A percentile compares a stretch with the other conserved stretches of the same genome.
Conservation (phyloP, 2,888 invertebrate genomes). For the Selenia dentaria region DNA sequence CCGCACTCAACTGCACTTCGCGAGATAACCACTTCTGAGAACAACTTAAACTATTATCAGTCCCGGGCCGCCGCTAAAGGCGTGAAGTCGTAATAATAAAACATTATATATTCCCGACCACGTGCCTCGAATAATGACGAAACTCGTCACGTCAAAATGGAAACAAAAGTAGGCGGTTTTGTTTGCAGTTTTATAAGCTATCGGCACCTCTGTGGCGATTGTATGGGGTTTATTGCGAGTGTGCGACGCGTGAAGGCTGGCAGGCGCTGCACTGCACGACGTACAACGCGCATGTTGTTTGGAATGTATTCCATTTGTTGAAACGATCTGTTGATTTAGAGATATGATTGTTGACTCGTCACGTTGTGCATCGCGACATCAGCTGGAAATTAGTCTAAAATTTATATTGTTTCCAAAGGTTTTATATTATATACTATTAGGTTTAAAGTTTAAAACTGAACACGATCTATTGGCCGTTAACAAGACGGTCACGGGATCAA, state of each 20-base stretch:
- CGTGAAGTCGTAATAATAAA: slow-evolving; percentile 81
- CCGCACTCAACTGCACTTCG: slow-evolving; percentile 27
- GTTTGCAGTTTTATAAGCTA: slow-evolving; percentile 65
- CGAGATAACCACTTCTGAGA: slow-evolving; percentile 75
- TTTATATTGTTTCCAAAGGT: no score
- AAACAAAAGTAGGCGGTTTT: slow-evolving; percentile 74
- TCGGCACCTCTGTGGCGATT: slow-evolving; percentile 66
- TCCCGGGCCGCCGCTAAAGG: slow-evolving; percentile 64
- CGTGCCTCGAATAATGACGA: slow-evolving; percentile 78
- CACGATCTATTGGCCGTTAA: no score
- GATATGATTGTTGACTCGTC: slow-evolving; percentile 8
- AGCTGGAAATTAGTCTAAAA: no score
- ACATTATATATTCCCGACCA: slow-evolving; percentile 82
- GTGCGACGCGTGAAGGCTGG: slow-evolving; percentile 35
- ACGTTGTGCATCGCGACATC: background rate
- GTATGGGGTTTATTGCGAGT: slow-evolving; percentile 48
- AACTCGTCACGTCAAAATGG: slow-evolving; percentile 60
- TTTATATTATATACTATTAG: no score
- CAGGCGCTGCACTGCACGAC: no score
- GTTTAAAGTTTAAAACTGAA: no score
- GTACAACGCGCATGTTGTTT: slow-evolving; percentile 18
- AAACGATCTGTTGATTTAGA: slow-evolving; percentile 14
- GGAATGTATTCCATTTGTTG: slow-evolving; percentile 18
- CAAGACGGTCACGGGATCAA: no score
- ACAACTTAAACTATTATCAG: slow-evolving; percentile 80